Conservation (phyloP, 37 sponge, comb jelly and placozoan species). For the Eunapius fragilis region DNA sequence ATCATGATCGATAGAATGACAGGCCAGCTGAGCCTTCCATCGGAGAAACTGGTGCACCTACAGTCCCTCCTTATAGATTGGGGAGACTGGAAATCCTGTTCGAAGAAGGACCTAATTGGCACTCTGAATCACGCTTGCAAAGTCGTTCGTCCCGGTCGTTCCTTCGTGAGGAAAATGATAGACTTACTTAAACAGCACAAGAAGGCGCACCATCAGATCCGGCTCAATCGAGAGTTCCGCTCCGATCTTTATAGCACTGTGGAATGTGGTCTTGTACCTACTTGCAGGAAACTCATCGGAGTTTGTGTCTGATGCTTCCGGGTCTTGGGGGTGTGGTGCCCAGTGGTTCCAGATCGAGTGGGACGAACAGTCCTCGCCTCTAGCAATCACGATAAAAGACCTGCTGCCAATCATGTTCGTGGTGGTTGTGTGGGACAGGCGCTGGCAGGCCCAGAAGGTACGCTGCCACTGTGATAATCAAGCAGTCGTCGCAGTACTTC, state of each 20-base stretch:
- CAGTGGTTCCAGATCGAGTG: conserved; percentile 17
- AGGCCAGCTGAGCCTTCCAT: conserved; percentile 23
- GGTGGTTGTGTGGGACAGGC: conserved; percentile 9
- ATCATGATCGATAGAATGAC: conserved; percentile 24
- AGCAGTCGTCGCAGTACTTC: conserved; percentile 9
- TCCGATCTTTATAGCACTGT: conserved; percentile 10
- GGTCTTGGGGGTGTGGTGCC: conserved; percentile 33
- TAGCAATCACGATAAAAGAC: conserved; percentile 9
- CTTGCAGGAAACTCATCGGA: not conserved
- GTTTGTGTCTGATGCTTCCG: conserved; percentile 18
- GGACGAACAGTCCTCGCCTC: not conserved
- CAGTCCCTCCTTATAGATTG: not conserved
- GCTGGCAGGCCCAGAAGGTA: conserved; percentile 1
- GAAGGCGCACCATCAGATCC: not conserved
- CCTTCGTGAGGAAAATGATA: not conserved
- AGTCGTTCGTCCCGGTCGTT: conserved; percentile 26
- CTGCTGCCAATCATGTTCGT: conserved; percentile 22
- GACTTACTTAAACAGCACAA: no score
- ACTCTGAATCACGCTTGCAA: conserved; percentile 36
- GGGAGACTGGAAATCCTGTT: conserved; percentile 8
- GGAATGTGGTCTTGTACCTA: conserved; percentile 11
- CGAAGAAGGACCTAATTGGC: conserved; percentile 23
- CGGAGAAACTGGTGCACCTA: conserved; percentile 28
- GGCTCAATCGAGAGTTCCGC: conserved; percentile 3
- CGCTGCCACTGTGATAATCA: conserved; percentile 2